Conservation (phyloP, 2,113 vertebrate genomes). For the Phycodurus eques region DNA sequence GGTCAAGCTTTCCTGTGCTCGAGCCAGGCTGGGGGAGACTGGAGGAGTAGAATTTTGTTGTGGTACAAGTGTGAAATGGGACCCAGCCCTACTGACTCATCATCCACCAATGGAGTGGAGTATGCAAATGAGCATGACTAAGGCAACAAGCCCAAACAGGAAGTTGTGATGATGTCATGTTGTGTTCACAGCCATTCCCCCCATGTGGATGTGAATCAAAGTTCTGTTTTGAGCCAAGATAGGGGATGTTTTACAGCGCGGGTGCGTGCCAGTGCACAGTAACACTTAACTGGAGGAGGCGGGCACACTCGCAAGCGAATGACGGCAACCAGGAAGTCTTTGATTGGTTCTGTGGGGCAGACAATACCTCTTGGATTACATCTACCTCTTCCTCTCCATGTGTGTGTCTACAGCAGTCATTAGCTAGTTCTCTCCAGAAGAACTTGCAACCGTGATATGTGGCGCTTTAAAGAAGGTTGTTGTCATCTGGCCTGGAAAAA, state of each 20-base stretch:
- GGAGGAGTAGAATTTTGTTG: slow-evolving; percentile 51
- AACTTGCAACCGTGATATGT: slow-evolving; percentile 46
- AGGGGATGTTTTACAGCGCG: slow-evolving; percentile 43
- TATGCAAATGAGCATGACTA: slow-evolving; percentile 39
- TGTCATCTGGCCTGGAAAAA: slow-evolving; percentile 39
- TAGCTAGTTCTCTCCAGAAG: slow-evolving; percentile 36
- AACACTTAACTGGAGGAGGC: slow-evolving; percentile 21
- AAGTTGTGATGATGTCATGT: slow-evolving; percentile 67
- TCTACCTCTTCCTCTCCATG: slow-evolving; percentile 48
- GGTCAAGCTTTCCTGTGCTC: slow-evolving; percentile 50
- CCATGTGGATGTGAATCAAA: slow-evolving; percentile 49
- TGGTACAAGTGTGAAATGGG: slow-evolving; percentile 39
- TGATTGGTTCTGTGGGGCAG: slow-evolving; percentile 40
- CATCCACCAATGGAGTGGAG: slow-evolving; percentile 52
- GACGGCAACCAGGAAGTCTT: slow-evolving; percentile 57
- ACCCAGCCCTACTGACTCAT: slow-evolving; percentile 67
- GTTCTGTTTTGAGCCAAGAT: slow-evolving; percentile 48
- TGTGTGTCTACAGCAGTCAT: slow-evolving; percentile 34
- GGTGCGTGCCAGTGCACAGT: slow-evolving; percentile 19
- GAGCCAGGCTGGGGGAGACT: slow-evolving; percentile 19
- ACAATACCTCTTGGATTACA: slow-evolving; percentile 49
- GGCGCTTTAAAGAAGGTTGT: slow-evolving; percentile 36
- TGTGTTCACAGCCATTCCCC: slow-evolving; percentile 53
- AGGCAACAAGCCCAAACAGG: slow-evolving; percentile 63
- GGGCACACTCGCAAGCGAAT: slow-evolving; percentile 14